Percentiles rank a stretch among this genome's conserved stretches.
phyloP scores from a whole-genome alignment of 2,113 vertebrate species.

The Tragelaphus scriptus region DNA sequence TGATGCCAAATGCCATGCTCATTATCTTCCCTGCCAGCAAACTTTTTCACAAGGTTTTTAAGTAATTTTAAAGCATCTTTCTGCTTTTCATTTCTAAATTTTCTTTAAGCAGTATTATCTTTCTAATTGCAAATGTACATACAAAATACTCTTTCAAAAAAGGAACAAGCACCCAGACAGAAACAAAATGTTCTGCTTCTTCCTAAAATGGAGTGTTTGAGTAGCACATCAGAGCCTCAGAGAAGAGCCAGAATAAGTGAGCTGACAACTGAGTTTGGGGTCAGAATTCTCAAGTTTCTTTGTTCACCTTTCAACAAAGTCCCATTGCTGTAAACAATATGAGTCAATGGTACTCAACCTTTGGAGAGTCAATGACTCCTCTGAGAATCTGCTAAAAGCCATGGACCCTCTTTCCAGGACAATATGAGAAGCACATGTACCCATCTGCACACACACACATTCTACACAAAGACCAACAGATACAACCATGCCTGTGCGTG shows the following conservation, averaged over 20 bases:
- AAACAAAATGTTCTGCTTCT: background rate
- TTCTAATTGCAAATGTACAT: background rate
- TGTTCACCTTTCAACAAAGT: background rate
- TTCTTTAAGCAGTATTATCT: background rate
- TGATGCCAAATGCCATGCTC: background rate
- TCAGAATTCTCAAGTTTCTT: background rate
- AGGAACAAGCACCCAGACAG: background rate
- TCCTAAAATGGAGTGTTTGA: background rate
- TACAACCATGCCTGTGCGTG: background rate
- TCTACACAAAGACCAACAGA: background rate
- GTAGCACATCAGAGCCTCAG: background rate
- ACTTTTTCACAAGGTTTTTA: background rate
- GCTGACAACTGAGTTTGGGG: background rate
- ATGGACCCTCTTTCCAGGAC: background rate
- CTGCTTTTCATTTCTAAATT: background rate
- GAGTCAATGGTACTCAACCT: background rate
- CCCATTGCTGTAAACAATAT: background rate
- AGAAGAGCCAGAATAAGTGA: background rate
- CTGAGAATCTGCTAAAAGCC: background rate
- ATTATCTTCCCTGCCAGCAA: background rate
- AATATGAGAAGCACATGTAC: rapidly evolving
- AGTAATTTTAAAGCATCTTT: background rate
- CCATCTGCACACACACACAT: background rate
- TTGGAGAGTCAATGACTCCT: background rate
- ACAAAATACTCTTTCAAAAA: background rate